phyloP scores from a whole-genome alignment of 2,113 vertebrate genomes.

The Alligator sinensis region DNA sequence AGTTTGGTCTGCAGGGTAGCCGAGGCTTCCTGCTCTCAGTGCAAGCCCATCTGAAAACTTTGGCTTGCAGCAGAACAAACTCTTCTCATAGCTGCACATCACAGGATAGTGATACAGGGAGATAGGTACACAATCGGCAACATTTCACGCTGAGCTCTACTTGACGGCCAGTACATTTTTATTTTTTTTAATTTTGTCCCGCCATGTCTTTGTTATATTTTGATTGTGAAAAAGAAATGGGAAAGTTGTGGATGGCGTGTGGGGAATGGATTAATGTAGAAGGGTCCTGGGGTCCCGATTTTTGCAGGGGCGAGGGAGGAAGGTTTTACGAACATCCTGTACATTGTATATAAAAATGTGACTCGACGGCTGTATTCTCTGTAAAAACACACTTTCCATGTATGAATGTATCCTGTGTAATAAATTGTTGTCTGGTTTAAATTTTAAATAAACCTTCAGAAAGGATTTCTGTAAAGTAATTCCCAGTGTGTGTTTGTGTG shows the following conservation, averaged over 20 bases:
- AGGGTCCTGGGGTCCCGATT: neutral
- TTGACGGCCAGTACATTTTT: slow-evolving; percentile 58
- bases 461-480: slow-evolving; percentile 26
- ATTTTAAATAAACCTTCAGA: slow-evolving; percentile 69
- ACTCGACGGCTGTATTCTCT: neutral
- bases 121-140: neutral
- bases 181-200: slow-evolving; percentile 1
- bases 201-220: neutral
- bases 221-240: neutral
- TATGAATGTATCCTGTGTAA: slow-evolving; percentile 28
- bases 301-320: neutral
- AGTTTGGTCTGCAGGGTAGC: no score
- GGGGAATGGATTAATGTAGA: neutral
- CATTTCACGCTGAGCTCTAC: neutral
- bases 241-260: neutral
- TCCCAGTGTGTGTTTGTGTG: neutral
- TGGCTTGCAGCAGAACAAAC: neutral
- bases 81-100: neutral
- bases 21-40: neutral
- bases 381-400: neutral
- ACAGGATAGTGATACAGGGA: neutral
- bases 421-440: neutral
- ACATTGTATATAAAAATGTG: neutral
- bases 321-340: neutral
- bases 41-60: neutral